These are phyloP conservation scores for Pachyrhynchus sulphureomaculatus DNA, from an alignment of 1,140 invertebrate species.

Conservation along the genomic window DNA sequence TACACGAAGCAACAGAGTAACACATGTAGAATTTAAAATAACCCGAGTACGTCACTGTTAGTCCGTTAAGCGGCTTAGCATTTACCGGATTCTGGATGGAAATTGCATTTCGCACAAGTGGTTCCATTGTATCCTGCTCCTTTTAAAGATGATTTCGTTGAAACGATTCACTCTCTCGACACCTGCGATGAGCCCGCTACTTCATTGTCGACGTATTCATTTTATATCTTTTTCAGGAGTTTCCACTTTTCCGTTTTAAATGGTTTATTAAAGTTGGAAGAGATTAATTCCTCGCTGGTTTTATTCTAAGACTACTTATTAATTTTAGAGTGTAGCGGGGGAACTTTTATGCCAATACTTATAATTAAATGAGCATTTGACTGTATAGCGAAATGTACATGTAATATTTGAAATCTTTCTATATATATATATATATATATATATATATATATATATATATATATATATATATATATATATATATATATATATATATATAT, in stretches of 20 bases:
- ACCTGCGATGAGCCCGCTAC: constrained; percentile 6
- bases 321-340: no score
- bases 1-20: no score
- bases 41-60: not conserved
- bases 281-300: not conserved
- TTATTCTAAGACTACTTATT: no score
- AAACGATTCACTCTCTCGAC: not conserved
- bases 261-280: constrained; percentile 13
- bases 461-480: no score
- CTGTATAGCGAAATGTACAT: no score
- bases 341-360: no score
- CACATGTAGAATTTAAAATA: no score
- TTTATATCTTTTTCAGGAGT: constrained; percentile 6
- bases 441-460: no score
- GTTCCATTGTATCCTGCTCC: constrained; percentile 15
- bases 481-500: no score
- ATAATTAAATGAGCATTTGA: no score
- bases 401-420: no score
- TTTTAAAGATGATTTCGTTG: constrained; percentile 25
- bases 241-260: constrained; percentile 13
- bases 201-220: constrained; percentile 2
- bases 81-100: constrained; percentile 21
- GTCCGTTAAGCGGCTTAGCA: constrained; percentile 21
- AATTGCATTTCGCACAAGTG: constrained; percentile 32
- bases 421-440: no score